Evolutionary conservation across 2,113 vertebrate species (phyloP).

Genomic region (Tragelaphus strepsiceros): DNA sequence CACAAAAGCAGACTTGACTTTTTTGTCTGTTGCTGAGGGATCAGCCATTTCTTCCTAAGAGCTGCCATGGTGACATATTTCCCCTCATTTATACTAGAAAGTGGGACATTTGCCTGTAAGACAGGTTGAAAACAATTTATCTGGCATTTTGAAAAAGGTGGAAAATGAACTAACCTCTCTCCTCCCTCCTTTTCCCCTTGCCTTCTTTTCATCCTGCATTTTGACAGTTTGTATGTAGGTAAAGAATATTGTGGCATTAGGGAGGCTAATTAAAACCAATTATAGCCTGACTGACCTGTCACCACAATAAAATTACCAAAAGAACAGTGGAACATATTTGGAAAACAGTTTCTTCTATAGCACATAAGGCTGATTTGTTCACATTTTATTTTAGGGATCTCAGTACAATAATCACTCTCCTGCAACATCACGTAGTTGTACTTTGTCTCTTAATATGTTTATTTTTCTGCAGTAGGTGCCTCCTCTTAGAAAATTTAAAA

Average conservation of each 20-base stretch:
- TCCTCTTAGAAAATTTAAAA: neutral
- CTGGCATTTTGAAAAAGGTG: slow-evolving; percentile 48
- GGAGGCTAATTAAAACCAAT: slow-evolving; percentile 69
- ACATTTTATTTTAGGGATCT: slow-evolving; percentile 41
- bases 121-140: slow-evolving; percentile 60
- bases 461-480: neutral
- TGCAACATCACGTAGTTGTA: neutral
- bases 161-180: slow-evolving; percentile 18
- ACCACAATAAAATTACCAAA: slow-evolving; percentile 61
- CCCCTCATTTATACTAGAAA: slow-evolving; percentile 48
- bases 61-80: slow-evolving; percentile 47
- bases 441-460: neutral
- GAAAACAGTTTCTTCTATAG: slow-evolving; percentile 50
- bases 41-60: slow-evolving; percentile 27
- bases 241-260: slow-evolving; percentile 39
- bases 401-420: neutral
- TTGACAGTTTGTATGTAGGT: slow-evolving; percentile 42
- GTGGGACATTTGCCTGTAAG: slow-evolving; percentile 59
- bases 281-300: slow-evolving; percentile 62
- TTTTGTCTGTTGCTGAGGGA: slow-evolving; percentile 19
- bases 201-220: neutral
- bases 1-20: slow-evolving; percentile 18
- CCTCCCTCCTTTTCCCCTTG: neutral
- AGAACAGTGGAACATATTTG: slow-evolving; percentile 54
- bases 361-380: neutral